Evolutionary conservation across 2,888 invertebrate species (phyloP), one percentile per base, ranked within the genome.

Genomic region (Philereme vetulata): DNA sequence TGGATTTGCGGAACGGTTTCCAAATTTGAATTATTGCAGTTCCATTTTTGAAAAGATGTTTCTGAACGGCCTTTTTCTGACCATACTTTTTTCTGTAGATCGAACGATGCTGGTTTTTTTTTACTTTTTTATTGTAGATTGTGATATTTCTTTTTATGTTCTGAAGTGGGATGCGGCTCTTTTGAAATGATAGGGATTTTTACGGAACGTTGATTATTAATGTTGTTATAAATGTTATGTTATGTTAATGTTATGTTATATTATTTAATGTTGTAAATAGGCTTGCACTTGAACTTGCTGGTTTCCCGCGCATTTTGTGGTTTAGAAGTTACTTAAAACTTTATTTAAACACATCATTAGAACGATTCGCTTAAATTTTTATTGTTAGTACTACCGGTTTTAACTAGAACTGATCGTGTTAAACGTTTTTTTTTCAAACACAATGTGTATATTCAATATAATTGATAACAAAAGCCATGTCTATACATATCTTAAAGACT

Each of bases 21-120:
- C 83, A 82, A 84, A 84, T 88, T 86, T 87, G 87, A 89, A 81
- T 85, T 88, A 89, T 84, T 78, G 65, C 75, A 62, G 57, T 61
- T 65, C 59, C 68, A 65, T 72, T 74, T 72, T 70, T 64, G 65
- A 67, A 51, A 52, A 56, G 57, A 60, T 61, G 48, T 62, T 61
- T 62, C 56, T 55, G 51, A 57, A 55, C 35, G 42, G 21, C 21
- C 33, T 38, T 42, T 62, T 54, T 60, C 51, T 35, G 54, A 43
- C 52, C 49, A 42, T 53, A 49, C 21, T 51, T 40, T 49, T 44
- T 33, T 38, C 11, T 38, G 38, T 38, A 4, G 38, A 34, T 50
- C 8, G 36, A 38, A 34, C 49, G 45, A 51, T 8, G 4, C 4
- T 11, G 10, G 10, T 52, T 44, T 46, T 45, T 40, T 52, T 32